These are phyloP conservation scores for Diorhabda elongata DNA, from an alignment of 1,140 invertebrate genomes.

Conservation along the genomic window DNA sequence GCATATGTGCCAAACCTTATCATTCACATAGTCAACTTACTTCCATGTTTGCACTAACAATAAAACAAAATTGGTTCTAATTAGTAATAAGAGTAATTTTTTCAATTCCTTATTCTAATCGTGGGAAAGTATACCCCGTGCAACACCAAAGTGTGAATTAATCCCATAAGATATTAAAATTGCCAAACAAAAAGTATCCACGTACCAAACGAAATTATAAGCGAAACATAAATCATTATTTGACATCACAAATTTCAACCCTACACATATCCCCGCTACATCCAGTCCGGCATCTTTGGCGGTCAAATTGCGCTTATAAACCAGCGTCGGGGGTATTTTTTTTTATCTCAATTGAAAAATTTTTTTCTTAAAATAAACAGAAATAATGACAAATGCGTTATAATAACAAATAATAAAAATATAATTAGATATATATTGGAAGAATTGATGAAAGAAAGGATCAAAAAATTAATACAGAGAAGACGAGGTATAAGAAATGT, in stretches of 20 bases:
- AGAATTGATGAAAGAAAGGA: too few relatives aligned
- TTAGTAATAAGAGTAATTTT: too few relatives aligned
- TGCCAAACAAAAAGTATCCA: slow-evolving; percentile 29
- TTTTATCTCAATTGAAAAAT: neutral
- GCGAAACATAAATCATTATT: slow-evolving; percentile 41
- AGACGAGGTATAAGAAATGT: too few relatives aligned
- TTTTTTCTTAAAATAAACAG: too few relatives aligned
- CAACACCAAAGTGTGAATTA: slow-evolving; percentile 22
- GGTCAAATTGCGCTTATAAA: slow-evolving; percentile 29
- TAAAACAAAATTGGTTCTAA: too few relatives aligned
- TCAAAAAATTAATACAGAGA: too few relatives aligned
- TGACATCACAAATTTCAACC: slow-evolving; percentile 36
- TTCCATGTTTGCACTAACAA: too few relatives aligned
- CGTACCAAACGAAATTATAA: slow-evolving; percentile 30
- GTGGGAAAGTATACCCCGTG: neutral
- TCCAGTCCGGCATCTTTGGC: slow-evolving; percentile 26
- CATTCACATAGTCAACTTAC: too few relatives aligned
- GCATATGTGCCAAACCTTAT: too few relatives aligned
- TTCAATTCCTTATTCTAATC: neutral
- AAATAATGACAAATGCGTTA: too few relatives aligned
- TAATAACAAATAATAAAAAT: too few relatives aligned
- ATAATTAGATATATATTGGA: too few relatives aligned
- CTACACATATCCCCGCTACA: slow-evolving; percentile 28
- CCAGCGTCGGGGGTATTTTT: neutral
- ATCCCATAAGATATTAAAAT: slow-evolving; percentile 34